Percentiles rank a stretch among this genome's conserved stretches.
phyloP scores from a whole-genome alignment of 2,797 vertebrate species.

The Nasua narica region DNA sequence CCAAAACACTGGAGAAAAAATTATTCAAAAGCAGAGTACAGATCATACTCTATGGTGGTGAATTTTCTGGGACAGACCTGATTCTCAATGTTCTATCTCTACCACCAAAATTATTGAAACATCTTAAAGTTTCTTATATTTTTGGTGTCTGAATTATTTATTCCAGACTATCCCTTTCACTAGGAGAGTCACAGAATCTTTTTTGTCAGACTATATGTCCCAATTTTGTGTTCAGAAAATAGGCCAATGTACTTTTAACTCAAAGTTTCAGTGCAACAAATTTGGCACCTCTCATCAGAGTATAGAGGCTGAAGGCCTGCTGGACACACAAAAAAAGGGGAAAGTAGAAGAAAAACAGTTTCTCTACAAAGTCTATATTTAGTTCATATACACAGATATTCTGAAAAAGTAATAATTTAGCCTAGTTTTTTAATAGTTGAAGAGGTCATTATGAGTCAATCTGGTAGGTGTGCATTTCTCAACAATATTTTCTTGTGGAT shows the following conservation, averaged over 20 bases:
- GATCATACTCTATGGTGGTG: background rate
- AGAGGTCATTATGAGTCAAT: background rate
- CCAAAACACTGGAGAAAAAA: background rate
- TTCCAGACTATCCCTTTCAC: conserved; percentile 42
- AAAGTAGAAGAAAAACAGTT: conserved; percentile 27
- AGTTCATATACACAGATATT: conserved; percentile 37
- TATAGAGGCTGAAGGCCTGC: conserved; percentile 24
- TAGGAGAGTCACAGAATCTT: conserved; percentile 44
- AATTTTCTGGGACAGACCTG: conserved; percentile 52
- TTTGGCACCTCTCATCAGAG: conserved; percentile 21
- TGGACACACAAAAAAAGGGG: conserved; percentile 31
- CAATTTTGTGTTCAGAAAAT: conserved; percentile 69
- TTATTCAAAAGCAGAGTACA: background rate
- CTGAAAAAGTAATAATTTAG: conserved; percentile 35
- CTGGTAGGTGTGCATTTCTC: background rate
- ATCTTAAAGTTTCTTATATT: conserved; percentile 37
- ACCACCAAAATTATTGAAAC: conserved; percentile 33
- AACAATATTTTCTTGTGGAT: background rate
- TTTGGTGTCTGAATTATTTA: conserved; percentile 56
- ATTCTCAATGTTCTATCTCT: conserved; percentile 41
- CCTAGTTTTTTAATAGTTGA: conserved; percentile 42
- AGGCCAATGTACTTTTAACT: conserved; percentile 70
- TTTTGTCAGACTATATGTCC: conserved; percentile 54
- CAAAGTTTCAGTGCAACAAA: conserved; percentile 48
- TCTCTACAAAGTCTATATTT: conserved; percentile 62